Evolutionary conservation across 2,888 invertebrate genomes (phyloP), one percentile per base, ranked within the genome.

Genomic region (Drosophila macrospina): DNA sequence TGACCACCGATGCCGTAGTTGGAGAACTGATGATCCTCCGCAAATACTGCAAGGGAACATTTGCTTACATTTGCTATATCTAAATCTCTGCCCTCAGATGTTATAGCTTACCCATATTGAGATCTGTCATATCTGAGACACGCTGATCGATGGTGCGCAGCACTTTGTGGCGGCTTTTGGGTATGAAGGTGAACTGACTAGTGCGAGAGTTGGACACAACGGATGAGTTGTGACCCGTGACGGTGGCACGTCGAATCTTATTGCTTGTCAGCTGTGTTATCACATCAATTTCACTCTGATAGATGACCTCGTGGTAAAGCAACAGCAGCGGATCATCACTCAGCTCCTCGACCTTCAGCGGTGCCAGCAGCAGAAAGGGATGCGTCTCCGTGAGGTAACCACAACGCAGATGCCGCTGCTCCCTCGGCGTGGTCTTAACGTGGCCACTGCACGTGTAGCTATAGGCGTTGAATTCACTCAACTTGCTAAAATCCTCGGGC

Each of bases 141-240:
- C 94, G 91, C 24, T 83, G 80, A 78, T 93, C 93, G 20, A 95
- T 91, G 1, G 72, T 76, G 6, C 60, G 44, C 30, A 91, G 34
- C 0, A 89, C 76, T 86, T 96, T 94, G 11, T 98, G 97, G 0
- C 8, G 1, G 0, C 69, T 47, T 2, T 52, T 70, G 0, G 77
- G 30, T 0, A 90, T 3, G 32, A 90, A 91, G 1, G 48, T 55
- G 30, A 67, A 65, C 47, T 91, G 90, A 39, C 91, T 90, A 0
- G 87, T 91, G 4, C 91, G 82, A 0, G 8, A 42, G 1, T 61
- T 60, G 3, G 88, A 83, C 0, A 87, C 72, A 0, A 28, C 0
- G 0, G 39, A 42, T 0, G 97, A 96, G 92, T 97, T 97, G 0
- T 96, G 96, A 0, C 97, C 96, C 0, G 97, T 96, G 64, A 98